Base-by-base conservation (phyloP, 1,140 invertebrate species). In the Conus betulinus region DNA sequence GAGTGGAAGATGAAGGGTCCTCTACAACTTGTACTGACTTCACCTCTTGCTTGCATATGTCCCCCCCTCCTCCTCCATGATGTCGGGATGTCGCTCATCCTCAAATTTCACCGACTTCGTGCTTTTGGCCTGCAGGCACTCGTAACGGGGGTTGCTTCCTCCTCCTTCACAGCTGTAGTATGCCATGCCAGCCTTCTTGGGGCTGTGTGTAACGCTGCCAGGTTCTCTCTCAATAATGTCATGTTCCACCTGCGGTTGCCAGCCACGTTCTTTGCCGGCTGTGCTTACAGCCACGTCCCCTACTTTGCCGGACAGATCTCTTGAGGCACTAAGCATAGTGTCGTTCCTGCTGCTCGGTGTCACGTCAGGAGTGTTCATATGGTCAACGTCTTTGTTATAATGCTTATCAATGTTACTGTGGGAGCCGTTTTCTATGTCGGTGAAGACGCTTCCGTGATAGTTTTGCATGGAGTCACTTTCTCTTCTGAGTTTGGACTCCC, bases 61-160 rank as follows among this genome's bases (percentile, higher is more conserved):
- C 67, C n/a, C 55, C 25, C 3, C 15, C 84, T 51, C n/a, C 51
- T 76, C 84, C 52, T 53, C 67, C 10, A 25, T 55, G 39, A 8
- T 63, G 13, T 4, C 55, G 51, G 20, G 60, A 20, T 25, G 17
- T 20, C 67, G 67, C 13, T 86, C 84, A 20, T 52, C 67, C 60
- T 86, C 84, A 76, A 86, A 86, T 20, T 27, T 86, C n/a, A 86
- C 84, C 23, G 3, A 52, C 51, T 86, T 86, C 10, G 23, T 76
- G 51, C 27, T 23, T 6, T 71, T 71, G 67, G 67, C 23, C 6
- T n/a, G 13, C 67, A 71, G 67, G 20, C 67, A 71, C 67, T 71
- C 13, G 67, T 71, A 71, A 20, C 67, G 67, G 11, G 67, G 67
- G 67, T 71, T n/a, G 67, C 67, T 71, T 11, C 60, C 60, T 7